Conservation (phyloP, 2,888 invertebrate genomes). For the Elegia similella region DNA sequence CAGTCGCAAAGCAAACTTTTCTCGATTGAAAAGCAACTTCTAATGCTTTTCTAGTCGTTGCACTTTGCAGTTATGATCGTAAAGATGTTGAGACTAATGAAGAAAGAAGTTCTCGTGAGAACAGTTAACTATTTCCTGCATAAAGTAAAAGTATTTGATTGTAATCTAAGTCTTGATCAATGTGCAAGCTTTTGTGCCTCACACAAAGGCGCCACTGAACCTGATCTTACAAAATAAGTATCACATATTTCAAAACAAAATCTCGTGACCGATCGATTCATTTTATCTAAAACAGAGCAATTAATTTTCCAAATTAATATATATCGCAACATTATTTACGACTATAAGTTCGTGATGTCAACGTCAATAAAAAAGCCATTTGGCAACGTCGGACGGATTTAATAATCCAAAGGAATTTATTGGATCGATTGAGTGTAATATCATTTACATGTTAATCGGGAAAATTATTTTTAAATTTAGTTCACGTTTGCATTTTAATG, state of each 20-base stretch:
- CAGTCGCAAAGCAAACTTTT: constrained; percentile 3
- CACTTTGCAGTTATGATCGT: constrained; percentile 1
- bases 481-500: constrained; percentile 6
- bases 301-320: constrained; percentile 1
- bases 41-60: background rate
- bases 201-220: background rate
- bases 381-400: constrained; percentile 7
- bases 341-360: background rate
- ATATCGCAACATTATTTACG: constrained; percentile 1
- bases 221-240: constrained; percentile 5
- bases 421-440: background rate
- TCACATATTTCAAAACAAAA: background rate
- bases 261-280: constrained; percentile 1
- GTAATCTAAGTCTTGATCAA: background rate
- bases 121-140: background rate
- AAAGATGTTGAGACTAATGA: background rate
- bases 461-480: constrained; percentile 10
- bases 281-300: background rate
- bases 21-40: background rate
- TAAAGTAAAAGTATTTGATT: background rate
- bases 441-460: constrained; percentile 13
- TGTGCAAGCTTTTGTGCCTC: background rate
- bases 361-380: constrained; percentile 13
- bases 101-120: background rate
- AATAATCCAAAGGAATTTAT: constrained; percentile 7